Evolutionary conservation across 2,113 vertebrate genomes (phyloP).

Genomic region (Syrmaticus mikado): DNA sequence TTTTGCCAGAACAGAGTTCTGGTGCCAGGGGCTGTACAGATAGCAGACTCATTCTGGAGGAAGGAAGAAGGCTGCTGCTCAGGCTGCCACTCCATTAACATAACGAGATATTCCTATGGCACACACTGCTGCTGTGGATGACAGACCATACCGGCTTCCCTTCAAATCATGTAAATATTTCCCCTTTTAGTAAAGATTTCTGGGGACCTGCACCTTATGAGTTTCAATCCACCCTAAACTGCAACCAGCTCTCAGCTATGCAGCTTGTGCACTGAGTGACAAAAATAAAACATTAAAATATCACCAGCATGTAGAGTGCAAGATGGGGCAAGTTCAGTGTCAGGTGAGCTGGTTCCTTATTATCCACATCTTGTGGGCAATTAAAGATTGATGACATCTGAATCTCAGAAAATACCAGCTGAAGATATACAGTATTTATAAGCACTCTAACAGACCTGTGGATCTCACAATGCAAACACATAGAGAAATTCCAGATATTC

Average conservation of each 20-base stretch:
- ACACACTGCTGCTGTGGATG: not conserved
- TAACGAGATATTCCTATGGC: not conserved
- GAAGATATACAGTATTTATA: not conserved
- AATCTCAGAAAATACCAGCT: not conserved
- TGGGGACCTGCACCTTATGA: not conserved
- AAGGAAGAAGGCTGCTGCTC: not conserved
- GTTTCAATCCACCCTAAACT: not conserved
- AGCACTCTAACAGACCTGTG: not conserved
- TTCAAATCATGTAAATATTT: not conserved
- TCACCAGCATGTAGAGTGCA: not conserved
- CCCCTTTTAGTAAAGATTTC: not conserved
- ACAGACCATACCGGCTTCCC: not conserved
- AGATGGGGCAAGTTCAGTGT: not conserved
- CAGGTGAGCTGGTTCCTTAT: not conserved
- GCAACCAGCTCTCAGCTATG: not conserved
- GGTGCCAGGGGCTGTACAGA: not conserved
- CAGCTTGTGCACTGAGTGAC: not conserved
- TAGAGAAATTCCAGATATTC: not conserved
- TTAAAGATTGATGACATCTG: not conserved
- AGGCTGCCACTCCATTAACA: not conserved
- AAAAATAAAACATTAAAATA: not conserved
- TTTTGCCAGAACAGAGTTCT: not conserved
- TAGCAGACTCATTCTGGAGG: not conserved
- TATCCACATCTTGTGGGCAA: not conserved
- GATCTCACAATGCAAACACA: not conserved